These are phyloP conservation scores for Macrosiphum euphorbiae DNA, from an alignment of 2,888 invertebrate genomes.

Conservation along the genomic window DNA sequence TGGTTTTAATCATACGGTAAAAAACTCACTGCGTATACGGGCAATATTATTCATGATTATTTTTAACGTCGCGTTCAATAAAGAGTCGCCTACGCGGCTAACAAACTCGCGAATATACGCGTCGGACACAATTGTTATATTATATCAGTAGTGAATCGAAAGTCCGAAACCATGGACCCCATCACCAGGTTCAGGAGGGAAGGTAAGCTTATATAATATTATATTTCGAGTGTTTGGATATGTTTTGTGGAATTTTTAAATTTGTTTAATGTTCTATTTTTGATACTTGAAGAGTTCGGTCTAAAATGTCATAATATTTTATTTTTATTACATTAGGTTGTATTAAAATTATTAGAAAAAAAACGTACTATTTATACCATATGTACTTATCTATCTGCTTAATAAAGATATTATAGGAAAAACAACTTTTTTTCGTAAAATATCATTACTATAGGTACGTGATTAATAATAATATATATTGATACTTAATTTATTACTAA, in stretches of 20 bases:
- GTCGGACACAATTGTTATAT: background rate
- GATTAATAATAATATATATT: background rate
- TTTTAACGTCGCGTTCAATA: slow-evolving; percentile 45
- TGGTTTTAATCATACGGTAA: slow-evolving; percentile 35
- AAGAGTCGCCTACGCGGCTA: slow-evolving; percentile 51
- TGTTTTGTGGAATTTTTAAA: background rate
- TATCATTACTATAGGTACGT: background rate
- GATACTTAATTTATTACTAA: background rate
- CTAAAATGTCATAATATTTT: background rate
- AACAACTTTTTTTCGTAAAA: background rate
- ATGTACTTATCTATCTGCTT: background rate
- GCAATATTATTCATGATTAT: slow-evolving; percentile 34
- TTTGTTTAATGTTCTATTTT: background rate
- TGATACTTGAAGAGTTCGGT: background rate
- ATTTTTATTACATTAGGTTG: background rate
- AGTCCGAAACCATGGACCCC: slow-evolving; percentile 48
- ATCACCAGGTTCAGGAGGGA: slow-evolving; percentile 45
- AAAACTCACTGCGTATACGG: slow-evolving; percentile 4
- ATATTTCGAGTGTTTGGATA: background rate
- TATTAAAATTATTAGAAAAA: background rate
- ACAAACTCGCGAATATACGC: slow-evolving; percentile 46
- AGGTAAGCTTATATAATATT: slow-evolving; percentile 45
- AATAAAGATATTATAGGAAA: background rate
- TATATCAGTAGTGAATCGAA: slow-evolving; percentile 33
- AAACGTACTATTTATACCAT: background rate